A percentile compares a stretch with the other conserved stretches of the same genome.
These are phyloP conservation scores for Lasiurus cinereus DNA, from an alignment of 2,113 vertebrate genomes.

Conservation along the genomic window DNA sequence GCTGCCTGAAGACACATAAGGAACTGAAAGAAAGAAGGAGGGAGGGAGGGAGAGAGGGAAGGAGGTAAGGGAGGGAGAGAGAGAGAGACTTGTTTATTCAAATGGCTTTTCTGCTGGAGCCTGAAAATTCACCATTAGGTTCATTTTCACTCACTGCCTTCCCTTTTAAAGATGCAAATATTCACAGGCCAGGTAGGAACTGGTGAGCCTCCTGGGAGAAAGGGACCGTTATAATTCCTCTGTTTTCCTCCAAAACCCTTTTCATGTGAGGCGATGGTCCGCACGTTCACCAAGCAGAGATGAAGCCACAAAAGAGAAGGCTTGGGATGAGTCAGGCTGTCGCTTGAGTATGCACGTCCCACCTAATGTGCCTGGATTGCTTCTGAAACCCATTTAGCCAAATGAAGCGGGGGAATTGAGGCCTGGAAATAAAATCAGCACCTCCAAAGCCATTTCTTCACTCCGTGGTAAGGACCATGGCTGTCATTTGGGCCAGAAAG, in stretches of 20 bases:
- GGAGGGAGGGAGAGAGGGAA: too few species aligned
- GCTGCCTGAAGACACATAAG: neutral
- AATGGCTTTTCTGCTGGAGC: neutral
- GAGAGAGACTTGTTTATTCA: slow-evolving; percentile 35
- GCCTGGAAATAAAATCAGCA: slow-evolving; percentile 62
- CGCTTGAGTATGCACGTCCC: slow-evolving; percentile 17
- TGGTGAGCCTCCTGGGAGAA: neutral
- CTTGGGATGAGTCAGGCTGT: neutral
- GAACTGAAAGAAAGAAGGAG: neutral
- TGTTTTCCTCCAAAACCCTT: slow-evolving; percentile 51
- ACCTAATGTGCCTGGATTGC: neutral
- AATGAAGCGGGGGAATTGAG: slow-evolving; percentile 60
- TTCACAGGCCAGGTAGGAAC: neutral
- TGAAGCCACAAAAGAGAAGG: slow-evolving; percentile 3
- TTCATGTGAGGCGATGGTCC: slow-evolving; percentile 9
- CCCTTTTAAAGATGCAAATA: neutral
- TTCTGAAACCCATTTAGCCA: slow-evolving; percentile 59
- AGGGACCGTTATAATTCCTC: neutral
- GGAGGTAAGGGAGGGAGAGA: neutral
- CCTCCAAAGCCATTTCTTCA: neutral
- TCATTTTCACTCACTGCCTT: slow-evolving; percentile 19
- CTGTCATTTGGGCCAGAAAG: slow-evolving; percentile 5
- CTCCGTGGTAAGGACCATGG: neutral
- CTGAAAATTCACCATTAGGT: neutral
- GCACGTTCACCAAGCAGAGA: slow-evolving; percentile 23